Percentiles rank a stretch among this genome's conserved stretches.
Conservation (phyloP, 1,140 invertebrate species). For the Liolophura sinensis region DNA sequence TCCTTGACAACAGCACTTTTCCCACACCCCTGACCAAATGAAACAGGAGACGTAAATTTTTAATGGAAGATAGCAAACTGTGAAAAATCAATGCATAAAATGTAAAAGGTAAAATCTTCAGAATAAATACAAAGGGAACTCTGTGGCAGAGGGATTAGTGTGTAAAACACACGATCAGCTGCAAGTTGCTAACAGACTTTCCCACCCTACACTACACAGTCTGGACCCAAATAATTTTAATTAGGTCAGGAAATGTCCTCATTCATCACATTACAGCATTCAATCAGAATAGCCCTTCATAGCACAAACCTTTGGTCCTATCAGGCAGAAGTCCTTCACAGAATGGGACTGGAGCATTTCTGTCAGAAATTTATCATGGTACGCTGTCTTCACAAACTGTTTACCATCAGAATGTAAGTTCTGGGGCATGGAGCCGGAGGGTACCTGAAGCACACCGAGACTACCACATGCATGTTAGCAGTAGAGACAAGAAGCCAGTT, state of each 20-base stretch:
- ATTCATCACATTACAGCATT: background rate
- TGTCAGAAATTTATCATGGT: conserved; percentile 79
- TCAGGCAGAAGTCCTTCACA: conserved; percentile 81
- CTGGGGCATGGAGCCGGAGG: conserved; percentile 20
- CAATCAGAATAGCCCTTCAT: background rate
- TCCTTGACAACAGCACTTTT: conserved; percentile 82
- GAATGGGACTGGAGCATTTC: conserved; percentile 78
- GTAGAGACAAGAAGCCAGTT: too few relatives aligned
- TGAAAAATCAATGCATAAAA: background rate
- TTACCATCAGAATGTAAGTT: conserved; percentile 3
- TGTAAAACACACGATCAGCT: too few relatives aligned
- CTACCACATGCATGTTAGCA: too few relatives aligned
- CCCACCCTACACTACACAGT: background rate
- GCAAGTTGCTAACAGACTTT: background rate
- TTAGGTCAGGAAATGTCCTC: background rate
- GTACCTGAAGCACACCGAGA: conserved; percentile 21
- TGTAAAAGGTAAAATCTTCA: background rate
- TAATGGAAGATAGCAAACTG: background rate
- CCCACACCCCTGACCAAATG: conserved; percentile 75
- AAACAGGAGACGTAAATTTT: background rate
- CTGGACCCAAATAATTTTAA: too few relatives aligned
- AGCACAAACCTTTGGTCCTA: conserved; percentile 70
- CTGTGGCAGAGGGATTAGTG: too few relatives aligned
- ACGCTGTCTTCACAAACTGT: conserved; percentile 72
- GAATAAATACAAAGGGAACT: too few relatives aligned